phyloP scores from a whole-genome alignment of 1,140 invertebrate genomes.

The Laupala kohalensis region DNA sequence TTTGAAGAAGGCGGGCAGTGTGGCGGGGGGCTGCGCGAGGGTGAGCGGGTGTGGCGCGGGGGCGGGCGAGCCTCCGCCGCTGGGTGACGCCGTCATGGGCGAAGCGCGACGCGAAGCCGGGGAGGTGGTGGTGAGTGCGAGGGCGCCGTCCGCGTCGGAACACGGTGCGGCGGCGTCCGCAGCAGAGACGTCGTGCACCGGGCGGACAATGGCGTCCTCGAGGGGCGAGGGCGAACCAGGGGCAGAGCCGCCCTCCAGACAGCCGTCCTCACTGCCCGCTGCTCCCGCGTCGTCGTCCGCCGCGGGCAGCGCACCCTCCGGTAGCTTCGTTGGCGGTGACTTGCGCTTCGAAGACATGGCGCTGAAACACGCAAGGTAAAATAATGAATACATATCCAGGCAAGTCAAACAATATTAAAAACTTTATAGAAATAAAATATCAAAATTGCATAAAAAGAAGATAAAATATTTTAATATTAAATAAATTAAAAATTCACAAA shows the following conservation, averaged over 20 bases:
- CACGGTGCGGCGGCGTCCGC: constrained; percentile 24
- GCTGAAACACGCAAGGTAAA: constrained; percentile 40
- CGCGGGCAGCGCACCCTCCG: constrained; percentile 51
- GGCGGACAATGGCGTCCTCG: no score
- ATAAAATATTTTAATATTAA: no score
- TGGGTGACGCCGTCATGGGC: no score
- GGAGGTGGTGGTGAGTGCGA: no score
- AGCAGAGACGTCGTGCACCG: no score
- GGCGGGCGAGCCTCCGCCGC: neutral
- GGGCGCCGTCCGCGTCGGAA: neutral
- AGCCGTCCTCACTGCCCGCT: constrained; percentile 27
- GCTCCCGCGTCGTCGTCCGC: constrained; percentile 23
- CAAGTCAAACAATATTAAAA: no score
- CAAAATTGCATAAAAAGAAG: no score
- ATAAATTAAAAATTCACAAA: no score
- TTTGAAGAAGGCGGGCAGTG: no score
- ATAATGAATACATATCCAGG: no score
- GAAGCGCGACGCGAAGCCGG: no score
- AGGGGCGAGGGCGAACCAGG: neutral
- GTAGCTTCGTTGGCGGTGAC: constrained; percentile 77
- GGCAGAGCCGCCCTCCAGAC: constrained; percentile 22
- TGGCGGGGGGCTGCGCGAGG: neutral
- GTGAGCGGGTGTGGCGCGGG: neutral
- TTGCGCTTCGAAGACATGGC: constrained; percentile 90
- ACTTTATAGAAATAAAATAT: no score